A percentile compares a stretch with the other conserved stretches of the same genome.
phyloP scores from a whole-genome alignment of 2,797 vertebrate species.

The Dallia pectoralis region DNA sequence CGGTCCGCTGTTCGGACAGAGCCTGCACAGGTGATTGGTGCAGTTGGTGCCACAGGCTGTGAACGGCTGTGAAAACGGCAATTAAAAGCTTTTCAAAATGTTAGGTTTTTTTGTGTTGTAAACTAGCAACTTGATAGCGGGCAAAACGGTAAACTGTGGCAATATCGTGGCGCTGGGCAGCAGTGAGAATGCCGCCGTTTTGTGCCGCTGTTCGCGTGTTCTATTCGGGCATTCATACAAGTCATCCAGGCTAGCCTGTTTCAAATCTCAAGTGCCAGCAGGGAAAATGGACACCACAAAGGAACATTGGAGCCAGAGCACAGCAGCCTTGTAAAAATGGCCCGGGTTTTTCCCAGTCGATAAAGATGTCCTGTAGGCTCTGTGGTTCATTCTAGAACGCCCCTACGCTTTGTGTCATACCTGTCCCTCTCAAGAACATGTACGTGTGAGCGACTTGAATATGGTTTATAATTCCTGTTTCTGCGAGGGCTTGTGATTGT shows the following conservation, averaged over 20 bases:
- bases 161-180: too few relatives aligned
- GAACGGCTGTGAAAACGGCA: too few relatives aligned
- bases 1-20: too few relatives aligned
- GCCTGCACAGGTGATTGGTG: too few relatives aligned
- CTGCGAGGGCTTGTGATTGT: conserved; percentile 61
- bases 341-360: conserved; percentile 44
- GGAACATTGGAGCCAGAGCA: conserved; percentile 64
- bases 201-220: conserved; percentile 24
- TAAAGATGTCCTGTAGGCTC: conserved; percentile 62
- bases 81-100: too few relatives aligned
- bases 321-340: conserved; percentile 57
- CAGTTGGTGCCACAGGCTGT: too few relatives aligned
- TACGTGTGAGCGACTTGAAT: conserved; percentile 66
- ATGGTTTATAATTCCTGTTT: conserved; percentile 63
- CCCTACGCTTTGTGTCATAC: conserved; percentile 56
- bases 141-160: too few relatives aligned
- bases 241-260: conserved; percentile 62
- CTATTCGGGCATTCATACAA: conserved; percentile 41
- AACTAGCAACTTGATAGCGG: too few relatives aligned
- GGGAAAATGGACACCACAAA: conserved; percentile 26
- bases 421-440: conserved; percentile 51
- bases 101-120: too few relatives aligned
- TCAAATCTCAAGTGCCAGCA: conserved; percentile 18
- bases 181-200: too few relatives aligned
- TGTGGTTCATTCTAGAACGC: conserved; percentile 54